These are phyloP conservation scores for Nesoenas mayeri DNA, from an alignment of 2,113 vertebrate genomes.

Conservation along the genomic window DNA sequence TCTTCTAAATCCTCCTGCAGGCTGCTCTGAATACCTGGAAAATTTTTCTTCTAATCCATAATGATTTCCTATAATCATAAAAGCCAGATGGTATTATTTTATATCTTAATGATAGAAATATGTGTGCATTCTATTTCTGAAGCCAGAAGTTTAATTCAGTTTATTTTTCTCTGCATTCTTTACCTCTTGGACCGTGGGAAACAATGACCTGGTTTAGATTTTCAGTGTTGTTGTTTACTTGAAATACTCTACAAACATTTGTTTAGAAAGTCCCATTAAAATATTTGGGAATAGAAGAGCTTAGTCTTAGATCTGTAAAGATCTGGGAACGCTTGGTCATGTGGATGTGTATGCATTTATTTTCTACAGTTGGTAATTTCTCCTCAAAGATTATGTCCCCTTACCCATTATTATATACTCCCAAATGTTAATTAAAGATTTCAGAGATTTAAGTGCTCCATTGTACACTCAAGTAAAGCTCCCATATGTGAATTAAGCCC, in stretches of 20 bases:
- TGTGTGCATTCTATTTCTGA: neutral
- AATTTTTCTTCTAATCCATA: neutral
- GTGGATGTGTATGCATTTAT: neutral
- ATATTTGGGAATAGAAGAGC: neutral
- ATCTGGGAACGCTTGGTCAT: neutral
- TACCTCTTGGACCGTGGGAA: neutral
- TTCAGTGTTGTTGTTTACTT: neutral
- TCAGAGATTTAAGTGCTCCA: neutral
- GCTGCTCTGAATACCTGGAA: neutral
- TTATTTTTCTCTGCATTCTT: neutral
- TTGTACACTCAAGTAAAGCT: neutral
- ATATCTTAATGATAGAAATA: neutral
- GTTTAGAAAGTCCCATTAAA: neutral
- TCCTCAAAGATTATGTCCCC: neutral
- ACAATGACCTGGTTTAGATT: neutral
- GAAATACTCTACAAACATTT: neutral
- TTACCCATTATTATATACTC: neutral
- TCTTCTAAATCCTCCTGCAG: conserved; percentile 11
- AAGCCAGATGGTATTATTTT: neutral
- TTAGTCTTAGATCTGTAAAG: neutral
- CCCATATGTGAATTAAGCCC: neutral
- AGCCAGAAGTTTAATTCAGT: neutral
- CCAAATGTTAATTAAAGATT: neutral
- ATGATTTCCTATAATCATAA: neutral
- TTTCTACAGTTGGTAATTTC: neutral